phyloP scores from a whole-genome alignment of 2,888 invertebrate genomes.

The Limenitis camilla region DNA sequence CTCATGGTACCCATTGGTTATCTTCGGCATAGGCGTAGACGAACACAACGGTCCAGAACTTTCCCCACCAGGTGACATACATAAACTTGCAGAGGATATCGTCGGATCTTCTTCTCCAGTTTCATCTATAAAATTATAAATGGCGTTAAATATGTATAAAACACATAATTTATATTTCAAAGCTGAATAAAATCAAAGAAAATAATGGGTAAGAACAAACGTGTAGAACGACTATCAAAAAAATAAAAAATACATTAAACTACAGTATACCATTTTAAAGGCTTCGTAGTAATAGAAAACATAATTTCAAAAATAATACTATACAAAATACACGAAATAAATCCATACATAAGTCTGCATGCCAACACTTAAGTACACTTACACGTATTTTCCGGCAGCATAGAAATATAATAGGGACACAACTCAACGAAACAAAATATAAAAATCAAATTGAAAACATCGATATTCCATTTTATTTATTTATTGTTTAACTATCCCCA shows the following conservation, averaged over 20 bases:
- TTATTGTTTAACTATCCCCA: conserved; percentile 67
- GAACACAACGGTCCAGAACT: conserved; percentile 32
- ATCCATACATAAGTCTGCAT: conserved; percentile 12
- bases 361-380: conserved; percentile 36
- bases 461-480: conserved; percentile 45
- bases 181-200: neutral
- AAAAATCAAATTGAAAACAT: conserved; percentile 28
- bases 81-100: conserved; percentile 59
- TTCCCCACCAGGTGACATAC: conserved; percentile 51
- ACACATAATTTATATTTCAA: neutral
- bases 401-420: conserved; percentile 23
- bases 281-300: neutral
- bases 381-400: conserved; percentile 52
- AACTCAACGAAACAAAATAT: conserved; percentile 23
- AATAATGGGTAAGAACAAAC: too few species aligned
- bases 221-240: too few species aligned
- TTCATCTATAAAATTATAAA: conserved; percentile 39
- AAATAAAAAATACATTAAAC: too few species aligned
- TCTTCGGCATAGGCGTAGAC: conserved; percentile 42
- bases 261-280: too few species aligned
- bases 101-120: conserved; percentile 57
- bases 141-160: neutral
- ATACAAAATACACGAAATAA: conserved; percentile 19
- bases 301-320: conserved; percentile 16
- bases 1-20: conserved; percentile 43